Evolutionary conservation across 2,888 invertebrate genomes (phyloP), one percentile per base, ranked within the genome.

Genomic region (Trichopria drosophilae): DNA sequence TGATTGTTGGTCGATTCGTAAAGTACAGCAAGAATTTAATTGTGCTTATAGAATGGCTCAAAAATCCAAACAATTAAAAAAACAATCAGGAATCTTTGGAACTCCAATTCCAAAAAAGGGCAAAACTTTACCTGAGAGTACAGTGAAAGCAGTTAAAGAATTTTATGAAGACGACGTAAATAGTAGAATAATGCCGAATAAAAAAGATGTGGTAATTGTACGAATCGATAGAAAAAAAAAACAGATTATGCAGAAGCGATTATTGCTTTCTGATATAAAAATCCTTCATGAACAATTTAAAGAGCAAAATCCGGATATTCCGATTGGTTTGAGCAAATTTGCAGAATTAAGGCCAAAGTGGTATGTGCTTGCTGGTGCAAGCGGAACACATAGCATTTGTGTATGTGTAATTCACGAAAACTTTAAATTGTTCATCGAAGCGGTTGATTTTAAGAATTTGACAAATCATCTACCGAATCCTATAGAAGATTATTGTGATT

Each of bases 351-450:
- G 49, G 24, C 36, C 49, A 15, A 42, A 37, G 18, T 31, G 29
- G 37, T 50, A 43, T 31, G 24, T 50, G 47, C 31, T n/a, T n/a
- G n/a, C n/a, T n/a, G n/a, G n/a, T n/a, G n/a, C n/a, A n/a, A n/a
- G n/a, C n/a, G n/a, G n/a, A n/a, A n/a, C n/a, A n/a, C n/a, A n/a
- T n/a, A n/a, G n/a, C n/a, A n/a, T n/a, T n/a, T n/a, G n/a, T n/a
- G 39, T 47, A 9, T 47, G 47, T 19, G 18, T 19, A 12, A 32
- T 18, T 19, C 47, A 47, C 18, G 18, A 47, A 47, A 40, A 47
- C 22, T 23, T 22, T 22, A 32, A 40, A 7, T 19, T 24, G 15
- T 40, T 47, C 39, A 23, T 47, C 12, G 18, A 47, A 13, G 26
- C 18, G n/a, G n/a, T 32, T 24, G n/a, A 24, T 32, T 40, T 29